Conservation (phyloP, 2,888 invertebrate species). For the Ectobius pallidus region DNA sequence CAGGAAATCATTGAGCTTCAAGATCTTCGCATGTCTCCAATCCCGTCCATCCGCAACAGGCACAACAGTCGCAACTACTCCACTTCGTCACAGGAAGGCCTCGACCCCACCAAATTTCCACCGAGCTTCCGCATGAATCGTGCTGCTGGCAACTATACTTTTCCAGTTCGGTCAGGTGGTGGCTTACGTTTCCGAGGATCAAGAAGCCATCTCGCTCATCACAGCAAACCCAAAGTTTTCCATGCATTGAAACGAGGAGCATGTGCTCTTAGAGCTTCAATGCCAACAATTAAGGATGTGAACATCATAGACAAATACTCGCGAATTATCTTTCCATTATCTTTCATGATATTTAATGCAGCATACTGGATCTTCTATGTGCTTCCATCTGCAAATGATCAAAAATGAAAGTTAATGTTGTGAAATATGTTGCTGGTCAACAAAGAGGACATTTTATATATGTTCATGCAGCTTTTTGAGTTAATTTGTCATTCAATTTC, state of each 20-base stretch:
- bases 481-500: too few relatives aligned
- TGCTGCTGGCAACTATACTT: conserved; percentile 57
- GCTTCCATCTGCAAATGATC: conserved; percentile 37
- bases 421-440: too few relatives aligned
- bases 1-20: conserved; percentile 87
- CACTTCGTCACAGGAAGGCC: conserved; percentile 51
- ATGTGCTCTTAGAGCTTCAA: conserved; percentile 83
- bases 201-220: conserved; percentile 45
- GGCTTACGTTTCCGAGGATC: conserved; percentile 62
- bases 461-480: too few relatives aligned
- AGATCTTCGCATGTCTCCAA: conserved; percentile 83
- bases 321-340: conserved; percentile 92
- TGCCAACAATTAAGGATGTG: conserved; percentile 96
- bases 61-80: conserved; percentile 57
- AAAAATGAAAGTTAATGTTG: conserved; percentile 25
- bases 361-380: conserved; percentile 96
- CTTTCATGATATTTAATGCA: conserved; percentile 93
- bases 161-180: conserved; percentile 50
- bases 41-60: conserved; percentile 76
- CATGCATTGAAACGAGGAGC: conserved; percentile 85
- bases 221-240: conserved; percentile 69
- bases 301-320: conserved; percentile 98
- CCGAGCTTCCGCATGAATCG: conserved; percentile 77
- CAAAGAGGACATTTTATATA: too few relatives aligned
- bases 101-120: conserved; percentile 71